Percentiles rank a stretch among this genome's conserved stretches.
Conservation (phyloP, 92 coral and sea anemone genomes). For the Epizoanthus ramosus region DNA sequence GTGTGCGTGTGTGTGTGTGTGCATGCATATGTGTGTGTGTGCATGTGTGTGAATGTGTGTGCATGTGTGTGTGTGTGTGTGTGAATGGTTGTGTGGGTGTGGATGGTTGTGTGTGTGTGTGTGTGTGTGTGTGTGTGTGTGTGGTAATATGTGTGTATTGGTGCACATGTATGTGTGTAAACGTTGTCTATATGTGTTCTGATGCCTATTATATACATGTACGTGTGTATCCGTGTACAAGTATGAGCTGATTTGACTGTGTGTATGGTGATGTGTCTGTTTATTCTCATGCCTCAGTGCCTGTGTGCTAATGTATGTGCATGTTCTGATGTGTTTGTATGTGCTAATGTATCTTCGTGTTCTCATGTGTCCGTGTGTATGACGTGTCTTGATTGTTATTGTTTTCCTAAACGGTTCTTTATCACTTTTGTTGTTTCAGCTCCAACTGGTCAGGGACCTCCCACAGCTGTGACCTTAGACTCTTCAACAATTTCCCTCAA, state of each 20-base stretch:
- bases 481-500: constrained; percentile 67
- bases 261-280: not conserved
- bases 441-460: constrained; percentile 85
- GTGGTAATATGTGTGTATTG: too few relatives aligned
- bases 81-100: not conserved
- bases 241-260: not conserved
- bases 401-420: not conserved
- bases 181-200: too few relatives aligned
- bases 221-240: not conserved
- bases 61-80: too few relatives aligned
- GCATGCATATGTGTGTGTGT: too few relatives aligned
- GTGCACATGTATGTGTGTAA: not conserved
- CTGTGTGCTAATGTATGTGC: too few relatives aligned
- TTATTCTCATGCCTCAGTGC: not conserved
- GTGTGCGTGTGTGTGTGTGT: too few relatives aligned
- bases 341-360: not conserved
- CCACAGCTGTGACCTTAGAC: constrained; percentile 52
- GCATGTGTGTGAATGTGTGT: too few relatives aligned
- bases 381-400: not conserved
- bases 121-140: too few relatives aligned
- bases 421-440: constrained; percentile 50
- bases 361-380: not conserved
- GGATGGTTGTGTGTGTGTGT: too few relatives aligned
- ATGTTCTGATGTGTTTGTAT: not conserved
- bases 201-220: too few relatives aligned